These are phyloP conservation scores for Falco peregrinus DNA, from an alignment of 2,797 vertebrate genomes.

Conservation along the genomic window DNA sequence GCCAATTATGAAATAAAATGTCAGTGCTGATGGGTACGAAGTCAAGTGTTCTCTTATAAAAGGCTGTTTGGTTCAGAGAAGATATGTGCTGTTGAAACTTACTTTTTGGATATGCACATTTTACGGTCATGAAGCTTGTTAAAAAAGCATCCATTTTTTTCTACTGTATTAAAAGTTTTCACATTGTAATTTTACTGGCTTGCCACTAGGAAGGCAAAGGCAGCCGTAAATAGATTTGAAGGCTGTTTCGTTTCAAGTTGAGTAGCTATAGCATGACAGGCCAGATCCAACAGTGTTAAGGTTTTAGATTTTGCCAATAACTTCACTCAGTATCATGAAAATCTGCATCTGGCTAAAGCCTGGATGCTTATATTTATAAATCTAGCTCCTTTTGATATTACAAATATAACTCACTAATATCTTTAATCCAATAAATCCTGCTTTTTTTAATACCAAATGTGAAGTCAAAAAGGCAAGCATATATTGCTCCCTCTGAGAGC, in stretches of 20 bases:
- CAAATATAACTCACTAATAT: neutral
- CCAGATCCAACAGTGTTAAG: neutral
- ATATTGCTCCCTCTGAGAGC: neutral
- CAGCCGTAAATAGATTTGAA: neutral
- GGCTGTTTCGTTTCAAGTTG: neutral
- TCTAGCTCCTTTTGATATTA: neutral
- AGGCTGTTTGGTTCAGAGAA: neutral
- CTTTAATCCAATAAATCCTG: neutral
- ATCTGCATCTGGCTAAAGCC: neutral
- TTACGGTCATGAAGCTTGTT: neutral
- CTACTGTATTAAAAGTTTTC: neutral
- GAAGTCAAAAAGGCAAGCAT: neutral
- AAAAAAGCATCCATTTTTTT: neutral
- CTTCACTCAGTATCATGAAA: neutral
- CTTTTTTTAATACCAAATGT: neutral
- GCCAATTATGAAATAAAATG: neutral
- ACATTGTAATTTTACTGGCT: neutral
- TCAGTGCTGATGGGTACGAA: neutral
- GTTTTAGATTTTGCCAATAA: neutral
- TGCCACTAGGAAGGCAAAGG: neutral
- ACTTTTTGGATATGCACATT: neutral
- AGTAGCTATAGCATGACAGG: neutral
- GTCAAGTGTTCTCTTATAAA: neutral
- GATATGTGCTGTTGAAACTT: neutral
- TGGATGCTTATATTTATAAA: neutral